Evolutionary conservation across 2,113 vertebrate species (phyloP).

Genomic region (Sula dactylatra): DNA sequence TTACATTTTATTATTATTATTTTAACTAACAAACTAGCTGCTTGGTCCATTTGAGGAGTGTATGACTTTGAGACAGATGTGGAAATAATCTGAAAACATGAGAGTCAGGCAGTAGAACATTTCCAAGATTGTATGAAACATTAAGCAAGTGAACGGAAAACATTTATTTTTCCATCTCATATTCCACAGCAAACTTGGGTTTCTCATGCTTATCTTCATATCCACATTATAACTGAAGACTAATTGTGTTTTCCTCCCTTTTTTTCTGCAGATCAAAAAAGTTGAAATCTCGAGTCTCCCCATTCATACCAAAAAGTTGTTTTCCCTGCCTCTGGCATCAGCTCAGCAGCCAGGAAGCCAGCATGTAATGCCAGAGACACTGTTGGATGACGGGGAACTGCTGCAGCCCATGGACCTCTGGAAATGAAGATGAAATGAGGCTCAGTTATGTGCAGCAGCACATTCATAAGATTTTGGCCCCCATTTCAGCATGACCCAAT

Average conservation of each 20-base stretch:
- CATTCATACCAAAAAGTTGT: not conserved
- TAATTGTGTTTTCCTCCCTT: not conserved
- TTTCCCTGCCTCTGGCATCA: not conserved
- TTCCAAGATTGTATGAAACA: conserved; percentile 39
- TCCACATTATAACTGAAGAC: not conserved
- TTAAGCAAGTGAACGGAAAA: conserved; percentile 52
- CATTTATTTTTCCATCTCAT: conserved; percentile 6
- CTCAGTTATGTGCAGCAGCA: not conserved
- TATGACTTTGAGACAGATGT: not conserved
- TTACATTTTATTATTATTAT: not conserved
- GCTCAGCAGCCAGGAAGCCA: not conserved
- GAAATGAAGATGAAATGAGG: conserved; percentile 36
- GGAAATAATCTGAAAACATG: conserved; percentile 31
- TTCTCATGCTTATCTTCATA: conserved; percentile 43
- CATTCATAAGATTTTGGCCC: conserved; percentile 20
- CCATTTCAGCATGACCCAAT: conserved; percentile 39
- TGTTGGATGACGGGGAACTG: not conserved
- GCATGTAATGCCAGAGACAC: not conserved
- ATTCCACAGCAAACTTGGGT: conserved; percentile 14
- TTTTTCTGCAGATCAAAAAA: not conserved
- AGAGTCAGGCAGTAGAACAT: conserved; percentile 15
- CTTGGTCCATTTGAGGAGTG: conserved; percentile 1
- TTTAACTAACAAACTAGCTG: conserved; percentile 6
- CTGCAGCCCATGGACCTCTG: not conserved
- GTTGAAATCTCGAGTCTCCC: not conserved